Evolutionary conservation across 1,140 invertebrate genomes (phyloP).

Genomic region (Penaeus indicus): DNA sequence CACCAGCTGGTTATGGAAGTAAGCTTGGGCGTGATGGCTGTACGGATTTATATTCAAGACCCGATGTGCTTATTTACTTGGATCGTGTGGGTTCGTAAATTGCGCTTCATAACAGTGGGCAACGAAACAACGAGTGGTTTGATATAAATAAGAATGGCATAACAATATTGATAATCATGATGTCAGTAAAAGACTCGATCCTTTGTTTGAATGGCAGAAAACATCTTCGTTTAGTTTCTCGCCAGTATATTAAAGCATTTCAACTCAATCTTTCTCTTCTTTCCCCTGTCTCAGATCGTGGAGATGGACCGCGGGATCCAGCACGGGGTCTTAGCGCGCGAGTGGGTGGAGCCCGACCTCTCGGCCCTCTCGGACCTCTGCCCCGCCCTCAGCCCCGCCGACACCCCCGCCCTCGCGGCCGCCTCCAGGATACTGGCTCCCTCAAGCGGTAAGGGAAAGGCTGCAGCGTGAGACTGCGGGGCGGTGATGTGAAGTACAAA

Average conservation of each 20-base stretch:
- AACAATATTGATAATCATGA: too few relatives aligned
- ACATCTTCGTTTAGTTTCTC: background rate
- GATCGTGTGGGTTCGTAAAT: too few relatives aligned
- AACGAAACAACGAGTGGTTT: too few relatives aligned
- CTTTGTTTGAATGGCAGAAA: background rate
- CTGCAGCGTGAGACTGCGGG: too few relatives aligned
- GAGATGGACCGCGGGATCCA: constrained; percentile 44
- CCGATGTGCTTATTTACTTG: too few relatives aligned
- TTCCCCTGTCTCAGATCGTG: constrained; percentile 21
- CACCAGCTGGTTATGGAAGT: constrained; percentile 47
- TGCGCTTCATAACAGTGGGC: too few relatives aligned
- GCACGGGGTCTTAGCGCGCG: constrained; percentile 39
- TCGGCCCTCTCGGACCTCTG: constrained; percentile 24
- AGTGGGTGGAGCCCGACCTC: constrained; percentile 53
- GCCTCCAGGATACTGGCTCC: constrained; percentile 50
- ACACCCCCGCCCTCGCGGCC: constrained; percentile 41
- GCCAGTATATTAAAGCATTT: background rate
- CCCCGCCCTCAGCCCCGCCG: constrained; percentile 25
- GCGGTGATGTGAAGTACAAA: too few relatives aligned
- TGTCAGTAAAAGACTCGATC: too few relatives aligned
- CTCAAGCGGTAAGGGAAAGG: constrained; percentile 5
- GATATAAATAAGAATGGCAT: too few relatives aligned
- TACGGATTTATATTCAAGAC: background rate
- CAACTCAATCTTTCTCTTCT: background rate
- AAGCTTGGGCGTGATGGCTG: background rate